Evolutionary conservation across 1,140 invertebrate genomes (phyloP).

Genomic region (Ips typographus): DNA sequence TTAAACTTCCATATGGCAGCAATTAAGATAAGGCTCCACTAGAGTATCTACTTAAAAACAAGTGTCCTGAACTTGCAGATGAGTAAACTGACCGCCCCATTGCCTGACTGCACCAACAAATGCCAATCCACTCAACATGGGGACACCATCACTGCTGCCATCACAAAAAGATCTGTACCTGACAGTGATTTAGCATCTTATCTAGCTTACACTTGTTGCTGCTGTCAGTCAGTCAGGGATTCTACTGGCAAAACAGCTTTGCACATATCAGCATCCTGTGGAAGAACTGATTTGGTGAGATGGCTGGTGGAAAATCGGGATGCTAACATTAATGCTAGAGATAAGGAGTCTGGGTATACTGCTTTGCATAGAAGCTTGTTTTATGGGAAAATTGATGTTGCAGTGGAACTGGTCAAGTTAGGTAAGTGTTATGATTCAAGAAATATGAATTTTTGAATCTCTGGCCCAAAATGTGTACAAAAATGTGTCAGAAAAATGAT

Average conservation of each 20-base stretch:
- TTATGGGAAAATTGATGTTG: conserved; percentile 71
- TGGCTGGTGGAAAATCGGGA: conserved; percentile 66
- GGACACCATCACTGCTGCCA: conserved; percentile 59
- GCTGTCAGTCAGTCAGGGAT: conserved; percentile 60
- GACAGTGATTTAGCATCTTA: conserved; percentile 60
- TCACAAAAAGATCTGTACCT: conserved; percentile 60
- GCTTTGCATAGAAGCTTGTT: conserved; percentile 73
- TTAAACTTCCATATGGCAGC: no score
- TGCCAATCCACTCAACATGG: conserved; percentile 65
- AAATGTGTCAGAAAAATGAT: no score
- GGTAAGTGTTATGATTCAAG: conserved; percentile 45
- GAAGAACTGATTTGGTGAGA: conserved; percentile 61
- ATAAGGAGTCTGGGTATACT: conserved; percentile 74
- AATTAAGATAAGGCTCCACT: no score
- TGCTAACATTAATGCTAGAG: conserved; percentile 62
- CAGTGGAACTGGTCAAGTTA: conserved; percentile 63
- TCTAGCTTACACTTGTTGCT: conserved; percentile 60
- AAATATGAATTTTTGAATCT: no score
- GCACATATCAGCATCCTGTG: conserved; percentile 70
- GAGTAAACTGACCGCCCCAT: no score
- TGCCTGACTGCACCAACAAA: conserved; percentile 54
- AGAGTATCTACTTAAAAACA: no score
- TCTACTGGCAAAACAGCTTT: conserved; percentile 64
- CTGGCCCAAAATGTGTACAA: no score
- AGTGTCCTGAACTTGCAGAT: no score